Evolutionary conservation across 2,888 invertebrate genomes (phyloP).

Genomic region (Dryobota labecula): DNA sequence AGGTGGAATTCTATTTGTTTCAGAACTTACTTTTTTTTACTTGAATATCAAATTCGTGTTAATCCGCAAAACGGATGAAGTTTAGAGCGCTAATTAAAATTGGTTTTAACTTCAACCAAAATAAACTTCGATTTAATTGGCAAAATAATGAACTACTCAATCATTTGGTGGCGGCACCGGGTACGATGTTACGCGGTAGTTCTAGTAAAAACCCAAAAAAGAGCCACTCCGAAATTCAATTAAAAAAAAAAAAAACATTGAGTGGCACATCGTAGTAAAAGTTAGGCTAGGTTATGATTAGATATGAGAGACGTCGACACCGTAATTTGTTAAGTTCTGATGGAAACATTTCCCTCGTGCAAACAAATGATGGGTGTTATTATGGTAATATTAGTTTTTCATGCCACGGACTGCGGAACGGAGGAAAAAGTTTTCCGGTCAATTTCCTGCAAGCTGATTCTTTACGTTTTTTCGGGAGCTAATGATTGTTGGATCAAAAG

Average conservation of each 20-base stretch:
- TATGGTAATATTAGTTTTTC: conserved; percentile 34
- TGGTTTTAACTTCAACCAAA: conserved; percentile 23
- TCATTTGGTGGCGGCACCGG: conserved; percentile 1
- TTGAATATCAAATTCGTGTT: background rate
- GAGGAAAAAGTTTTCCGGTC: conserved; percentile 34
- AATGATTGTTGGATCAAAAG: conserved; percentile 8
- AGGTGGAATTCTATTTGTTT: conserved; percentile 1
- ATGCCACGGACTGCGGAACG: background rate
- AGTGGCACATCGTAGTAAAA: conserved; percentile 21
- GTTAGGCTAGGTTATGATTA: conserved; percentile 58
- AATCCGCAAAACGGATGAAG: background rate
- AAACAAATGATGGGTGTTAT: conserved; percentile 37
- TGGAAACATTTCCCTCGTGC: conserved; percentile 35
- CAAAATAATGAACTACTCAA: conserved; percentile 19
- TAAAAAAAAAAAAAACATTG: background rate
- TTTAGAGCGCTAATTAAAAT: conserved; percentile 16
- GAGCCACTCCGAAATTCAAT: background rate
- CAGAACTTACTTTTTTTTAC: background rate
- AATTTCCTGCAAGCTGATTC: conserved; percentile 38
- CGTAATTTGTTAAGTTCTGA: conserved; percentile 42
- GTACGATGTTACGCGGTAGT: background rate
- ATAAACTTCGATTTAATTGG: conserved; percentile 19
- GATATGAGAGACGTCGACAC: conserved; percentile 26
- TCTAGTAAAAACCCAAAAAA: conserved; percentile 9
- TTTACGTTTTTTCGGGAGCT: conserved; percentile 12